Conservation (phyloP, 2,888 invertebrate species). For the Neoascia interrupta region DNA sequence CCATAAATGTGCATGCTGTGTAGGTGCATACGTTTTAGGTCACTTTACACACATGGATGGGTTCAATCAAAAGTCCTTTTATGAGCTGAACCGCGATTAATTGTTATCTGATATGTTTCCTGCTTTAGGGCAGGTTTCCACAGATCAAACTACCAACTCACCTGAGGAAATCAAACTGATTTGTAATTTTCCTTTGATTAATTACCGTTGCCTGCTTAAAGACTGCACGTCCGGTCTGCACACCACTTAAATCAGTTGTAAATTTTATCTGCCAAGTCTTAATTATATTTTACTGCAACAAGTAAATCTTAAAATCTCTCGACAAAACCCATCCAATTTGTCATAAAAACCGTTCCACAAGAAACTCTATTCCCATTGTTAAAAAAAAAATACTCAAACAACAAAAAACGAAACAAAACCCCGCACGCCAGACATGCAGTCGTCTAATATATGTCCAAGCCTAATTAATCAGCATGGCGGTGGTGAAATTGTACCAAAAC, state of each 20-base stretch:
- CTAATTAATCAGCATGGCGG: slow-evolving; percentile 40
- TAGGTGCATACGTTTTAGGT: no score
- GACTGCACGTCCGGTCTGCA: slow-evolving; percentile 6
- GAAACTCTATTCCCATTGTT: slow-evolving; percentile 19
- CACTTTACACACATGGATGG: no score
- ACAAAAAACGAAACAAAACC: background rate
- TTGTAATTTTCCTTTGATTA: slow-evolving; percentile 21
- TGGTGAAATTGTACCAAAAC: slow-evolving; percentile 49
- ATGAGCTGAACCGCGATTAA: no score
- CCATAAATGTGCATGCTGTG: no score
- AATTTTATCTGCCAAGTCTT: slow-evolving; percentile 17
- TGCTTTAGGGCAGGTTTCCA: no score
- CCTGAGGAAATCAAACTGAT: no score
- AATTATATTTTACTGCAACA: slow-evolving; percentile 38
- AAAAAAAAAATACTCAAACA: slow-evolving; percentile 15
- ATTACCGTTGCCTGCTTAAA: slow-evolving; percentile 32
- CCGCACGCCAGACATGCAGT: background rate
- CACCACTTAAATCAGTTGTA: slow-evolving; percentile 5
- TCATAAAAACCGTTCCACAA: slow-evolving; percentile 32
- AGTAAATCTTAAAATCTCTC: slow-evolving; percentile 29
- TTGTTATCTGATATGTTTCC: no score
- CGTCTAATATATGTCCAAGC: slow-evolving; percentile 18
- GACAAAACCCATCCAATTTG: slow-evolving; percentile 28
- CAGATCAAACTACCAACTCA: background rate
- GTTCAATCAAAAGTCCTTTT: no score